Evolutionary conservation across 2,888 invertebrate species (phyloP), one percentile per base, ranked within the genome.

Genomic region (Eudemis profundana): DNA sequence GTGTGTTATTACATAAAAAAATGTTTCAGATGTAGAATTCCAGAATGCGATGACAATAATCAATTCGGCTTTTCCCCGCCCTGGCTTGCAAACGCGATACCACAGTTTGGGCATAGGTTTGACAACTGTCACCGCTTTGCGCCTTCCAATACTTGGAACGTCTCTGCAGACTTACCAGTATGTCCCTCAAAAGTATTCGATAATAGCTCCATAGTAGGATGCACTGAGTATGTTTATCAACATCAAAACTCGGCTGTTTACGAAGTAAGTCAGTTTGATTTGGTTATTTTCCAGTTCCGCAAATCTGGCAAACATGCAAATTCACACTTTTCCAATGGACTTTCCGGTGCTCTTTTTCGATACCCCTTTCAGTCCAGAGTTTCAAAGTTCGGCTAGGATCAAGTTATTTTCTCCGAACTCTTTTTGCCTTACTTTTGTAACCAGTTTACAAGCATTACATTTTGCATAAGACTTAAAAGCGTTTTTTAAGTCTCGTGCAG

Each of bases 181-280:
- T 64, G 64, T 5, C 50, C 36, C 2, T 1, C 36, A n/a, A 5
- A 14, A 23, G 10, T 50, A n/a, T 64, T 64, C 12, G 42, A 59
- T 14, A 50, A 33, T 5, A 44, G 36, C 14, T 44, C 33, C 1
- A 14, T 40, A 3, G 15, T 57, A 2, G 19, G 23, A n/a, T 64
- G 64, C 36, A 51, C 33, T 10, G 57, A 64, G 2, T 59, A 64
- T 19, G 27, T 49, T 7, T 64, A 57, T 59, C 50, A 59, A 38
- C 36, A 64, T 10, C 57, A 57, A 0, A 64, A 64, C 17, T 44
- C 64, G 2, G 57, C 57, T 33, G 50, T 64, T 38, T 64, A 64
- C 21, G 64, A 64, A n/a, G 64, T 64, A 50, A 50, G 57, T 19
- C 4, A 19, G 4, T 8, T 33, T 2, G 27, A 7, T 10, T 33